Base-by-base conservation (phyloP, 92 coral and sea anemone genomes). In the Epizoanthus fatuus region DNA sequence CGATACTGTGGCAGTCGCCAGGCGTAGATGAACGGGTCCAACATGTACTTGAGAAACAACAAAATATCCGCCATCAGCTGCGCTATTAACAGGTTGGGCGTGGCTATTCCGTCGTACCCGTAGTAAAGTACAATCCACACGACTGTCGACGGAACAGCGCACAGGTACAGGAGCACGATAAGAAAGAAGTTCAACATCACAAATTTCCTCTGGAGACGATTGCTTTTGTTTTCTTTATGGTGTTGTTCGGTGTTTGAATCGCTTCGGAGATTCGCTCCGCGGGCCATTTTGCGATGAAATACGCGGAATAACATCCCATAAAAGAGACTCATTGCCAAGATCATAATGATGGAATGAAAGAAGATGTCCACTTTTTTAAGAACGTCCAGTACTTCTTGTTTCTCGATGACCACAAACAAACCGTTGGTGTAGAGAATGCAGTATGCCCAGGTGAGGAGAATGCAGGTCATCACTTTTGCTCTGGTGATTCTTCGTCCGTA, bases 1-100 rank as follows among this genome's bases (percentile, higher is more conserved):
- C 78, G 78, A 17, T 51, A 72, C 5, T 72, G 78, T 1, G 78
- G 78, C 44, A 72, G 19, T 4, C 78, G 56, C 76, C 40, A 71
- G 13, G 59, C 76, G 14, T 71, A 71, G 7, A 47, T 57, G 49
- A 71, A 71, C 54, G 78, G 63, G 16, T 72, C 78, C 3, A 72
- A 22, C 78, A 72, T 72, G 29, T 42, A 72, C 16, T 72, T 72
- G 4, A 52, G 3, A 37, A 15, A 72, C 1, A 49, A 9, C 29
- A 72, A 51, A 25, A 9, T 16, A 22, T 72, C 16, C 7, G 29
- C 12, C 11, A 72, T 7, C 20, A 19, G 42, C n/a, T 22, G 39
- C 5, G n/a, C 60, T 16, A 51, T 72, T n/a, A 3, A 16, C 15
- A 72, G 13, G 22, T 25, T 19, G 1, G 53, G 3, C 9, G 5